phyloP scores from a whole-genome alignment of 2,888 invertebrate species.

The Leptinotarsa tumamoca region DNA sequence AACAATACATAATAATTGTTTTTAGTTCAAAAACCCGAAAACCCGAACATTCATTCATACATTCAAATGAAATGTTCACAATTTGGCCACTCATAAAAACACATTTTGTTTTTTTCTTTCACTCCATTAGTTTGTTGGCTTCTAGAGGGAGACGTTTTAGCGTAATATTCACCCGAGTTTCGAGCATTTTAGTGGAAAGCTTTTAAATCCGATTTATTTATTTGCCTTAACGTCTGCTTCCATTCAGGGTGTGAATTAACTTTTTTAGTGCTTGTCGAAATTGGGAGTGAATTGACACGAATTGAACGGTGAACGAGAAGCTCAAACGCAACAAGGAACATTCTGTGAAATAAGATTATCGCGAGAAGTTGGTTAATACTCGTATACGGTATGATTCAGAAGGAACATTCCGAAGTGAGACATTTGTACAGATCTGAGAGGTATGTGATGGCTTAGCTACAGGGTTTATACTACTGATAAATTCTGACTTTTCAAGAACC shows the following conservation, averaged over 20 bases:
- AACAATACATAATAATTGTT: too few relatives aligned
- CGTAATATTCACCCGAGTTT: background rate
- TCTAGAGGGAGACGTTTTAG: background rate
- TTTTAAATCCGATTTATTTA: constrained; percentile 4
- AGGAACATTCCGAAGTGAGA: background rate
- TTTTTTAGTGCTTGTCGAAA: background rate
- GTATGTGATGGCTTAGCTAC: too few relatives aligned
- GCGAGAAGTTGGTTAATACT: background rate
- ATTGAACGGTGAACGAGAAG: background rate
- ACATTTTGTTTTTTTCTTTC: background rate
- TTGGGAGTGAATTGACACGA: constrained; percentile 6
- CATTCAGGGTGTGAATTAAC: constrained; percentile 6
- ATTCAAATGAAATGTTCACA: background rate
- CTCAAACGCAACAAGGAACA: background rate
- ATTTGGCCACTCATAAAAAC: background rate
- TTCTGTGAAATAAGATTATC: background rate
- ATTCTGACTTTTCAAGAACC: too few relatives aligned
- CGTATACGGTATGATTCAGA: background rate
- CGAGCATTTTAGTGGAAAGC: background rate
- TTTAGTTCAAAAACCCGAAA: too few relatives aligned
- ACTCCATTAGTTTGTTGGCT: constrained; percentile 15
- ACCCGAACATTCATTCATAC: background rate
- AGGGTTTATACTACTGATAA: too few relatives aligned
- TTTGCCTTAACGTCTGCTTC: constrained; percentile 1
- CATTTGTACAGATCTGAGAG: too few relatives aligned